Percentiles rank a stretch among this genome's conserved stretches.
These are phyloP conservation scores for Tipula vernalis DNA, from an alignment of 2,888 invertebrate species.

Conservation along the genomic window DNA sequence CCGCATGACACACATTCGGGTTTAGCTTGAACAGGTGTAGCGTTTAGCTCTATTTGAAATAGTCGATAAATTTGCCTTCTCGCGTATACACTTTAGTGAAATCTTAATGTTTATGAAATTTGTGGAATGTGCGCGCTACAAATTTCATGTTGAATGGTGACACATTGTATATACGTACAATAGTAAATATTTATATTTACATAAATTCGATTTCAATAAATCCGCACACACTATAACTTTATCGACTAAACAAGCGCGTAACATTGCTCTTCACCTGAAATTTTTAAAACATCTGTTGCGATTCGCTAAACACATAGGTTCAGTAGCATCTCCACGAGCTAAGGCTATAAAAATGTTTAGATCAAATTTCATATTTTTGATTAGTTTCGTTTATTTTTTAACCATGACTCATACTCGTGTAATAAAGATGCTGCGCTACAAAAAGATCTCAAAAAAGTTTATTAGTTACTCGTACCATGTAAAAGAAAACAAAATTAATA, in stretches of 20 bases:
- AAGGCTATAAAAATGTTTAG: background rate
- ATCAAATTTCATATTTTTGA: background rate
- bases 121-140: background rate
- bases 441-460: background rate
- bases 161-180: background rate
- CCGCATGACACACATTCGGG: background rate
- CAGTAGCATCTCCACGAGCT: background rate
- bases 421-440: background rate
- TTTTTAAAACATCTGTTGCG: background rate
- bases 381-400: background rate
- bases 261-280: no score
- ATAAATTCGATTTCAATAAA: background rate
- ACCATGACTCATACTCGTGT: background rate
- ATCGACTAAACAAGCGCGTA: background rate
- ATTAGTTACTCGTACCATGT: background rate
- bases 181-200: background rate
- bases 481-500: background rate
- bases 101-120: background rate
- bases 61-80: background rate
- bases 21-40: background rate
- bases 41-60: background rate
- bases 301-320: background rate
- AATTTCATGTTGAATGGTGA: background rate
- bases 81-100: background rate
- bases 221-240: background rate